phyloP scores from a whole-genome alignment of 2,888 invertebrate species.

The Venusia cambrica region DNA sequence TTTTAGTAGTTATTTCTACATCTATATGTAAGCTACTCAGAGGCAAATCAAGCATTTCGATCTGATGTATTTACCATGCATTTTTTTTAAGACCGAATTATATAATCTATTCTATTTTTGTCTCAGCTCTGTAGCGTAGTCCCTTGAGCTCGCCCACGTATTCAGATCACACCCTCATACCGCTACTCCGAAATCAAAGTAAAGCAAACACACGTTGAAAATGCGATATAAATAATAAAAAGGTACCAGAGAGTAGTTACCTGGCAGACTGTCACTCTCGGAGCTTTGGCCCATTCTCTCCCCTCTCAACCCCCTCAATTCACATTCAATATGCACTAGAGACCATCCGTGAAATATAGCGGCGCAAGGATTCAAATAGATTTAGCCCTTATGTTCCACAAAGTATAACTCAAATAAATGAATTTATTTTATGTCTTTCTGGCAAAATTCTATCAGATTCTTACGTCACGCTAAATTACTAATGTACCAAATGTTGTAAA shows the following conservation, averaged over 20 bases:
- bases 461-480: no score
- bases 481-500: no score
- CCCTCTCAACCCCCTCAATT: conserved; percentile 68
- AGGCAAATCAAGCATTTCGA: no score
- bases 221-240: conserved; percentile 80
- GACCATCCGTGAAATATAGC: conserved; percentile 56
- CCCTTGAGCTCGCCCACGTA: conserved; percentile 43
- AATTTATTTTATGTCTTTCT: no score
- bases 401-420: no score
- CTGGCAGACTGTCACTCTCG: conserved; percentile 66
- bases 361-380: conserved; percentile 38
- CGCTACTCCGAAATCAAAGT: conserved; percentile 77
- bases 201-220: conserved; percentile 79
- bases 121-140: conserved; percentile 13
- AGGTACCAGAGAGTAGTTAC: conserved; percentile 52
- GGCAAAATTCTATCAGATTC: no score
- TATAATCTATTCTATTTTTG: conserved; percentile 18
- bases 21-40: no score
- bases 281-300: conserved; percentile 61
- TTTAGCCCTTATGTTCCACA: no score
- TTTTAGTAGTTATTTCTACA: no score
- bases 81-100: no score
- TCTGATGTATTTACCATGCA: no score
- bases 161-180: conserved; percentile 73
- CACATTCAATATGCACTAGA: conserved; percentile 77